phyloP scores from a whole-genome alignment of 2,888 invertebrate species.

The Parnassius apollo region DNA sequence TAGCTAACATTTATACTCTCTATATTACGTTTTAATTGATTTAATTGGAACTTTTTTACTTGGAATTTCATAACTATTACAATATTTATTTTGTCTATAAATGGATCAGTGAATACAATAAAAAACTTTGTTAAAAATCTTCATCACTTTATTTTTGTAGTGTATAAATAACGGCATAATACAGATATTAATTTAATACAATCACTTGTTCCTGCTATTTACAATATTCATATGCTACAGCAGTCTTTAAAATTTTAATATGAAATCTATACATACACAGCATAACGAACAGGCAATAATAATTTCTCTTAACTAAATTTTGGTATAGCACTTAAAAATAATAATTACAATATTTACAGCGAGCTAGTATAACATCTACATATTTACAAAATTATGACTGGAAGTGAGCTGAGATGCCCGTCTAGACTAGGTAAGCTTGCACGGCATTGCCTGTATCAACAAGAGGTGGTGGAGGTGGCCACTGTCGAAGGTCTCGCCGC shows the following conservation, averaged over 20 bases:
- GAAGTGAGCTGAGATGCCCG: constrained; percentile 59
- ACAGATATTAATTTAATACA: constrained; percentile 77
- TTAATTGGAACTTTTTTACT: too few species aligned
- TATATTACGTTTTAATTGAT: too few species aligned
- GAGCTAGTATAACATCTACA: constrained; percentile 57
- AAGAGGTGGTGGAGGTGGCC: constrained; percentile 74
- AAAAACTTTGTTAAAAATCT: constrained; percentile 65
- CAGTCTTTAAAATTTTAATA: constrained; percentile 82
- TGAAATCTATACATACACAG: constrained; percentile 76
- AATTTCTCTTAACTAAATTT: constrained; percentile 73
- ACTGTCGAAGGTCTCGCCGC: constrained; percentile 69
- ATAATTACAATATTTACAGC: constrained; percentile 79
- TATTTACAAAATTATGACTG: constrained; percentile 70
- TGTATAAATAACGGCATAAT: constrained; percentile 80
- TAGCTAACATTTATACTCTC: too few species aligned
- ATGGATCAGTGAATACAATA: constrained; percentile 37
- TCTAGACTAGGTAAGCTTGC: constrained; percentile 87
- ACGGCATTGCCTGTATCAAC: constrained; percentile 77
- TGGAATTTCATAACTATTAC: too few species aligned
- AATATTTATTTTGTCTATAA: too few species aligned
- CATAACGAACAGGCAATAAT: constrained; percentile 79
- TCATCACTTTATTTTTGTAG: constrained; percentile 72
- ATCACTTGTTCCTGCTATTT: constrained; percentile 80
- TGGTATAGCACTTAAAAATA: constrained; percentile 78
- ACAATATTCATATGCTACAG: constrained; percentile 80